Evolutionary conservation across 2,113 vertebrate genomes (phyloP).

Genomic region (Mystacornis crossleyi): DNA sequence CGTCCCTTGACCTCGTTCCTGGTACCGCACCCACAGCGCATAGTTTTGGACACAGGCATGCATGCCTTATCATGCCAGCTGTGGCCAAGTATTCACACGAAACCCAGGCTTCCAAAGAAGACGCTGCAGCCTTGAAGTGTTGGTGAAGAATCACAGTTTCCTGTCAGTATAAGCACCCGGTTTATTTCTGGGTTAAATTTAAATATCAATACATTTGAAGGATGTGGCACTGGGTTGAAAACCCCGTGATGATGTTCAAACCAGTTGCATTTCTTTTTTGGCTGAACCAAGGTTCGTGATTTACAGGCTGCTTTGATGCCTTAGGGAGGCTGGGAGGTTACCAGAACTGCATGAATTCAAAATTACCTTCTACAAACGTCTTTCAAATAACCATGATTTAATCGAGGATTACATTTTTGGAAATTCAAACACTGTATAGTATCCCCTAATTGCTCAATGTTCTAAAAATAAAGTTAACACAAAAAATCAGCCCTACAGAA

Average conservation of each 20-base stretch:
- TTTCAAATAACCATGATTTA: not conserved
- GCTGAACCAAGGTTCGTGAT: not conserved
- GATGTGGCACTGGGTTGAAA: not conserved
- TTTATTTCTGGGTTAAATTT: constrained; percentile 23
- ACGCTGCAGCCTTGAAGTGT: not conserved
- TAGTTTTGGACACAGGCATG: not conserved
- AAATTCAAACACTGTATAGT: not conserved
- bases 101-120: not conserved
- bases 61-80: not conserved
- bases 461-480: not conserved
- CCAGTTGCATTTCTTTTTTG: not conserved
- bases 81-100: not conserved
- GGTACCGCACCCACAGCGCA: not conserved
- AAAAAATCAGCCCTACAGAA: not conserved
- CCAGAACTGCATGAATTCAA: not conserved
- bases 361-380: not conserved
- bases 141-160: not conserved
- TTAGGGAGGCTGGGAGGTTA: not conserved
- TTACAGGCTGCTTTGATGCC: not conserved
- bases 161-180: not conserved
- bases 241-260: fast-evolving
- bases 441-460: not conserved
- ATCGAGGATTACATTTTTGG: not conserved
- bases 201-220: not conserved
- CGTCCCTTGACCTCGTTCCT: not conserved